These are phyloP conservation scores for Coreius guichenoti DNA, from an alignment of 2,797 vertebrate species.

Conservation along the genomic window DNA sequence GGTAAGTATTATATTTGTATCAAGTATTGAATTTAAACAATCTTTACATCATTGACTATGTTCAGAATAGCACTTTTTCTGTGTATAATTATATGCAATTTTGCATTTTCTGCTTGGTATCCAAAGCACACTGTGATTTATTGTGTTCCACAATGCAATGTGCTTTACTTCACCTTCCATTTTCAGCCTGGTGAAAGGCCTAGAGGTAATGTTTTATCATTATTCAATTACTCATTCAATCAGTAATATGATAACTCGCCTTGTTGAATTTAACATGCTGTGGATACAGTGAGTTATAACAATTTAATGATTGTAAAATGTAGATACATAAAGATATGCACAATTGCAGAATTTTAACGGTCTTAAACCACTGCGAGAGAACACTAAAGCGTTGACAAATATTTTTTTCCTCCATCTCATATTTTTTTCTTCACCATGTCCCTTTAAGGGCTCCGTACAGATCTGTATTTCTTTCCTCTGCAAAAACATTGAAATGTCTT, in stretches of 20 bases:
- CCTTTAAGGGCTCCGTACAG: no score
- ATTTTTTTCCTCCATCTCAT: no score
- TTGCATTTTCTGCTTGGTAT: background rate
- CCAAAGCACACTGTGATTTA: background rate
- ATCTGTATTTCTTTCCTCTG: background rate
- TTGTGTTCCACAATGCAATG: background rate
- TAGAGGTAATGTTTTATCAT: no score
- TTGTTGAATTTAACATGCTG: background rate
- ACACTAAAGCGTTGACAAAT: no score
- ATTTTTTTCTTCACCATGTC: no score
- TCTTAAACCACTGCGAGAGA: no score
- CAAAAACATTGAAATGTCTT: background rate
- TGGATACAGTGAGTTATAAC: background rate
- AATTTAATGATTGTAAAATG: background rate
- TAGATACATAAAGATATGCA: background rate
- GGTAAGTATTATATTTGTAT: background rate
- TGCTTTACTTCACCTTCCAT: conserved; percentile 1
- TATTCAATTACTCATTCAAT: background rate
- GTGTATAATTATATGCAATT: background rate
- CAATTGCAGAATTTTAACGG: background rate
- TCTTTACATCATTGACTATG: background rate
- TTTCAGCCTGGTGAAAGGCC: no score
- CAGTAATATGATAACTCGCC: background rate
- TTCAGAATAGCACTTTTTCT: background rate
- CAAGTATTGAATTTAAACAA: background rate